Conservation (phyloP, 2,113 vertebrate species). For the Brachypodius melanocephalos region DNA sequence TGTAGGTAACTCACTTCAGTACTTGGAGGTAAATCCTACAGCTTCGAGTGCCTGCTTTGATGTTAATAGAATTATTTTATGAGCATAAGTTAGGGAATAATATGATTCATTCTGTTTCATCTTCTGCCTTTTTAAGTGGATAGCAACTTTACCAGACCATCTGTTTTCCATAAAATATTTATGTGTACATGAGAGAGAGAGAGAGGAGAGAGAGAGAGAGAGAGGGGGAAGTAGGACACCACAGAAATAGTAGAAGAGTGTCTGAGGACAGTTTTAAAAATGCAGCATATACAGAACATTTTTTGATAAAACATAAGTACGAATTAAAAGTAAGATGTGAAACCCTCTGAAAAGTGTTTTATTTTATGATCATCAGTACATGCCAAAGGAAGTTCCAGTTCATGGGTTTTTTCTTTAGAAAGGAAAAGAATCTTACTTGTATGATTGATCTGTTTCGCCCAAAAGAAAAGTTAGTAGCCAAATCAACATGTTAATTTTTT, state of each 20-base stretch:
- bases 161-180: slow-evolving; percentile 66
- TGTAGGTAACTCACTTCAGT: slow-evolving; percentile 12
- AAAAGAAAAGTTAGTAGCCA: not conserved
- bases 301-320: not conserved
- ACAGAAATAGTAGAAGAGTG: not conserved
- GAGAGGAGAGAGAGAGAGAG: not conserved
- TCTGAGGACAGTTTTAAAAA: not conserved
- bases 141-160: slow-evolving; percentile 38
- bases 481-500: not conserved
- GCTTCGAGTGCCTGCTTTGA: slow-evolving; percentile 9
- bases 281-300: not conserved
- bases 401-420: not conserved
- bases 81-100: slow-evolving; percentile 14
- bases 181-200: not conserved
- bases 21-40: not conserved
- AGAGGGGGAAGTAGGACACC: not conserved
- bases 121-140: slow-evolving; percentile 35
- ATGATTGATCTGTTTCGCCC: not conserved
- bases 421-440: not conserved
- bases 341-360: not conserved
- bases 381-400: not conserved
- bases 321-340: not conserved
- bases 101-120: slow-evolving; percentile 50
- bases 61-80: slow-evolving; percentile 36
- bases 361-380: not conserved